Evolutionary conservation across 1,140 invertebrate genomes (phyloP), one percentile per base, ranked within the genome.

Genomic region (Parasteatoda tepidariorum): DNA sequence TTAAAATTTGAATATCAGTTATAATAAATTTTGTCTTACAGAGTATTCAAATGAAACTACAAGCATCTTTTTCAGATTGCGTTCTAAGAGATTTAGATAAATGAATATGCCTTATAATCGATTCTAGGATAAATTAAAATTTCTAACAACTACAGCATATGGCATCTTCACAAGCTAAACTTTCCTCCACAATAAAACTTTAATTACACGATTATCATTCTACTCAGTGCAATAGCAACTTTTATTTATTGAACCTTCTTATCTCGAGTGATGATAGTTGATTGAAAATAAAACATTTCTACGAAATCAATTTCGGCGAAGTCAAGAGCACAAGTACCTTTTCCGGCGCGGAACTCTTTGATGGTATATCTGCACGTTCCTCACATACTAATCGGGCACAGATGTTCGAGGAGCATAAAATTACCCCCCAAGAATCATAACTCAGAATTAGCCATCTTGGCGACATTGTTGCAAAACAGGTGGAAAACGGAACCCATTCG

Each of bases 371-470:
- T 9, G 18, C 9, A 22, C 15, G 24, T 1, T 33, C 15, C 30
- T 31, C 62, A 31, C 62, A 55, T 71, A 26, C 38, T 28, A 71
- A 48, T 38, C 66, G n/a, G 48, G 4, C 68, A 76, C 74, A 76
- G 74, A 64, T 76, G 74, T 76, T 57, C 38, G 74, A 76, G 30
- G 34, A 30, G 74, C 74, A 76, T 62, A 76, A 76, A 76, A 76
- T 64, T 64, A 18, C 18, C 2, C 48, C 18, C 7, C 31, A 26
- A 38, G 22, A 7, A 38, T 18, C 22, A 71, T 71, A 55, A 38
- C 38, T 57, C 68, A 57, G 6, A 26, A 18, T 11, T 68, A 41
- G 18, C 33, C n/a, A 22, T 22, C 15, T 31, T 26, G 18, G 68
- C 41, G 28, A 71, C 68, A 64, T 38, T 64, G 34, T 48, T 30